phyloP scores from a whole-genome alignment of 2,113 vertebrate genomes.

The Neotoma lepida region DNA sequence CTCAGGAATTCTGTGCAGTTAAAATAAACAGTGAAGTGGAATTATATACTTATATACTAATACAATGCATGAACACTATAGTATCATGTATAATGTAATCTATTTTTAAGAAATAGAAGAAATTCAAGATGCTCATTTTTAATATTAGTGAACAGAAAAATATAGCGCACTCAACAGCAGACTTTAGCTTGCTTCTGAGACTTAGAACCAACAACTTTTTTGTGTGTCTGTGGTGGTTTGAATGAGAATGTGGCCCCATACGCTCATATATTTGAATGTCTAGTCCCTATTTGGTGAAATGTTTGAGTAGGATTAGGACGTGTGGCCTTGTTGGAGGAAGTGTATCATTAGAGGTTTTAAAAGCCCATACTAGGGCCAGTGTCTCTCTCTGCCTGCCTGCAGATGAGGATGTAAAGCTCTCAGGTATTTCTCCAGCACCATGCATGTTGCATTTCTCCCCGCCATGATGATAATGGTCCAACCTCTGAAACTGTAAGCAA shows the following conservation, averaged over 20 bases:
- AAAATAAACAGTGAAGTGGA: slow-evolving; percentile 18
- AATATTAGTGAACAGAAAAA: slow-evolving; percentile 8
- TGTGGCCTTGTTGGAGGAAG: not conserved
- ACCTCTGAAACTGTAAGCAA: not conserved
- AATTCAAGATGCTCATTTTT: not conserved
- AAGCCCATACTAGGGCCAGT: not conserved
- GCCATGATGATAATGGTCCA: not conserved
- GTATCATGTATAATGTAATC: not conserved
- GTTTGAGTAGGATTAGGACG: not conserved
- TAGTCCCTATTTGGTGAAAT: not conserved
- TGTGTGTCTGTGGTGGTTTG: not conserved
- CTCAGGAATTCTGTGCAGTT: not conserved
- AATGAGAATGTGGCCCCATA: not conserved
- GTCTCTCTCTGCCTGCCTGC: not conserved
- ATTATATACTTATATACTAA: not conserved
- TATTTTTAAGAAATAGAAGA: not conserved
- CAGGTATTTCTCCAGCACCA: not conserved
- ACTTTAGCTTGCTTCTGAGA: slow-evolving; percentile 38
- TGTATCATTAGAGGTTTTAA: not conserved
- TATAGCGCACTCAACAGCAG: not conserved
- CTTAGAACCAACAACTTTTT: not conserved
- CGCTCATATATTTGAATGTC: not conserved
- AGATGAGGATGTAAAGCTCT: not conserved
- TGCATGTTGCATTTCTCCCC: not conserved
- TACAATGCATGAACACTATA: not conserved